Evolutionary conservation across 2,113 vertebrate species (phyloP), one percentile per base, ranked within the genome.

Genomic region (Bufo bufo): DNA sequence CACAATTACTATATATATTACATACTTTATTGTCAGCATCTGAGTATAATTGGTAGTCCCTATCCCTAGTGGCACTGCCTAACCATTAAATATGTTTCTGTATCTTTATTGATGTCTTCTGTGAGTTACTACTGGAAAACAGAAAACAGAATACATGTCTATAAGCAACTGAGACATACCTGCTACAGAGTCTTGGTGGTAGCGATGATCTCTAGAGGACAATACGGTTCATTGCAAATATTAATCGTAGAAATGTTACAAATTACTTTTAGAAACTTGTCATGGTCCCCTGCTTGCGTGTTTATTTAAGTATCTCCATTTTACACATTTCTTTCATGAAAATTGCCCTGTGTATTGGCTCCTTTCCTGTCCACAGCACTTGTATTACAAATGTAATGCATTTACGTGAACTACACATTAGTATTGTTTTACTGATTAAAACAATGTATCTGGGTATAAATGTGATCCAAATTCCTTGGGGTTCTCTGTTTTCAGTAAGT

Each of bases 381-480:
- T 84, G 82, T 84, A 84, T 69, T 84, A 84, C 82, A 84, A 54
- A 71, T 69, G 82, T 84, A 84, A 69, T 69, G 14, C 49, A 23
- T 69, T 84, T 66, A 84, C 49, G 16, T 54, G 66, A 71, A 17
- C 49, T 54, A 63, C 84, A 87, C 86, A 81, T 87, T 77, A 52
- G 56, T 65, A 86, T 86, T 86, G 85, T 77, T 78, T 86, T 72
- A 71, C 86, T 87, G 71, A 81, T 82, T 87, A 82, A 72, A 87
- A 45, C 63, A 82, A 78, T 82, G 65, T 50, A 81, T 87, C 65
- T 13, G 52, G 63, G 66, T 87, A 71, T 14, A 66, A 87, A 87
- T 16, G 19, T 87, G 61, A 82, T 75, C 66, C 71, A 50, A 61
- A 81, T 87, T 82, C 86, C 78, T 61, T 81, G 86, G 65, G 86